phyloP scores from a whole-genome alignment of 2,888 invertebrate species.

The Poecilobothrus nobilitatus region DNA sequence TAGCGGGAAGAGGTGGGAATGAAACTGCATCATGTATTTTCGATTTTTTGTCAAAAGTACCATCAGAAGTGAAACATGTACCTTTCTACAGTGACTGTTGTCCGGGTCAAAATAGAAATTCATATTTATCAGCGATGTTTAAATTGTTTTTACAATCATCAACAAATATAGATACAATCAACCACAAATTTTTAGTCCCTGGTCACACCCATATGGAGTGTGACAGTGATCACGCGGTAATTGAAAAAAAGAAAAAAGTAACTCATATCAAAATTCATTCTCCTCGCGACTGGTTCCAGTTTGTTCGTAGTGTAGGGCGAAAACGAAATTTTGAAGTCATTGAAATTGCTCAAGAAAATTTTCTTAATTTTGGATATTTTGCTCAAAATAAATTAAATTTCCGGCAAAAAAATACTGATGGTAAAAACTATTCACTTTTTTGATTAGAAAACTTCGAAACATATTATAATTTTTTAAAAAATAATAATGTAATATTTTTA shows the following conservation, averaged over 20 bases:
- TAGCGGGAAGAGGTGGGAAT: too few species aligned
- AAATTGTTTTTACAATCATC: not conserved
- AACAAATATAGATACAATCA: not conserved
- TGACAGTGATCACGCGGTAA: not conserved
- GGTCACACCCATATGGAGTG: too few species aligned
- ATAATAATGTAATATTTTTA: too few species aligned
- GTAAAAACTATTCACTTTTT: not conserved
- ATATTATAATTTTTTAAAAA: too few species aligned
- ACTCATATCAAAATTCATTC: not conserved
- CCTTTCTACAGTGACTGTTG: conserved; percentile 10
- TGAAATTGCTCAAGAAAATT: not conserved
- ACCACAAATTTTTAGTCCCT: too few species aligned
- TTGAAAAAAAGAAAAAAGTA: not conserved
- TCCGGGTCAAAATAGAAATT: conserved; percentile 13
- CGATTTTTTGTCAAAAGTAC: too few species aligned
- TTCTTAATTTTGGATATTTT: not conserved
- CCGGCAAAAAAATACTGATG: not conserved
- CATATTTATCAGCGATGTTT: conserved; percentile 13
- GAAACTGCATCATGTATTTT: conserved; percentile 14
- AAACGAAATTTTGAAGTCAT: not conserved
- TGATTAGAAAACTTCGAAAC: too few species aligned
- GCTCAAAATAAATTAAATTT: not conserved
- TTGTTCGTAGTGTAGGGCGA: not conserved
- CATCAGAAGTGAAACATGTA: not conserved
- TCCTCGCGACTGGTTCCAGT: not conserved